Evolutionary conservation across 2,797 vertebrate species (phyloP), one percentile per base, ranked within the genome.

Genomic region (Diceros bicornis): DNA sequence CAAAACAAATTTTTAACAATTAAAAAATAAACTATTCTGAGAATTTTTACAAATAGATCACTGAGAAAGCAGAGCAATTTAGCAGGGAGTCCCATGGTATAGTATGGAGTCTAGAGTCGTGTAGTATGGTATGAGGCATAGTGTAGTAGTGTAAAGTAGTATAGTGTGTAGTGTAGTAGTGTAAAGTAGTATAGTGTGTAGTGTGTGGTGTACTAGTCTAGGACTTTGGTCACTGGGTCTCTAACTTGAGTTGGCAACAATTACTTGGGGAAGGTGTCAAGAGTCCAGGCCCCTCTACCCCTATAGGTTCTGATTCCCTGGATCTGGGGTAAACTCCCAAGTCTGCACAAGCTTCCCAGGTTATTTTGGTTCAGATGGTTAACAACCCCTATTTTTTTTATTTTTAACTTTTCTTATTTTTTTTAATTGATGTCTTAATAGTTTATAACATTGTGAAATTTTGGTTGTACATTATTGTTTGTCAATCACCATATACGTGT

Each of bases 91-190:
- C 57, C 57, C 20, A 5, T 0, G 21, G 52, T 34, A 57, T n/a
- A 17, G n/a, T 4, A 21, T 14, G 1, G 17, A 52, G 50, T 16
- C 14, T 52, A 14, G 14, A 52, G 20, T 17, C 6, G 14, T n/a
- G 21, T 16, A 9, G 50, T 34, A 12, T n/a, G n/a, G 50, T 0
- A 4, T 34, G 21, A 21, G 11, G 23, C 1, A 20, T 3, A 5
- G 17, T 23, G 7, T 29, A 10, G 50, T 52, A 14, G 47, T 47
- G 47, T 47, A 47, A 47, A 47, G 20, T 16, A 8, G 14, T 32
- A 20, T 14, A 14, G 50, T 34, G 21, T 3, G 20, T 14, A 2
- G 16, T 16, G 7, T 29, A 10, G 50, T 41, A 52, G 20, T 17
- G 14, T n/a, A 41, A 41, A 41, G n/a, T 16, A 9, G 50, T 34